A percentile compares a stretch with the other conserved stretches of the same genome.
phyloP scores from a whole-genome alignment of 2,888 invertebrate species.

The Torymus tubicola region DNA sequence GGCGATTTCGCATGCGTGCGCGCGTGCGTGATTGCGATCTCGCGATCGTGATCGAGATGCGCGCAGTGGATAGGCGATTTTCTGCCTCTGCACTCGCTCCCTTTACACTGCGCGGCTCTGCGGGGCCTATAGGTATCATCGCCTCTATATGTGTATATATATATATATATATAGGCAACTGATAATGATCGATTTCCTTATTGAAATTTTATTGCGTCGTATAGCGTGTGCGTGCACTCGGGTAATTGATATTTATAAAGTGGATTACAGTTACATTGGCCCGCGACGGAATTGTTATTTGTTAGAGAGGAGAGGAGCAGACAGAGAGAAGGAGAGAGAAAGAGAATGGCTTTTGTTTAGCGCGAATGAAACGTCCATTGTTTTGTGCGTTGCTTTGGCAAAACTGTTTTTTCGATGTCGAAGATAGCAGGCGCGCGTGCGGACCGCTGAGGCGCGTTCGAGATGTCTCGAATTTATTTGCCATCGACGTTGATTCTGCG shows the following conservation, averaged over 20 bases:
- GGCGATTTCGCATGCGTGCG: constrained; percentile 56
- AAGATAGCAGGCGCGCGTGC: neutral
- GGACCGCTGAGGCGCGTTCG: neutral
- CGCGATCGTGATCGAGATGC: constrained; percentile 55
- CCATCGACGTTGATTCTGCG: neutral
- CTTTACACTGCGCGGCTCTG: neutral
- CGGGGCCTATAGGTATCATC: neutral
- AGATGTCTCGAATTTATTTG: neutral
- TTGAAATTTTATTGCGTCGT: constrained; percentile 58
- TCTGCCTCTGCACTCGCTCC: constrained; percentile 28
- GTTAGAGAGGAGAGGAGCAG: neutral
- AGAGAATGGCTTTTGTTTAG: constrained; percentile 16
- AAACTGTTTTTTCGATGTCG: constrained; percentile 17
- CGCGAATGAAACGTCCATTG: neutral
- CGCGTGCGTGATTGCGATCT: constrained; percentile 54
- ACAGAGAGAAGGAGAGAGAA: no score
- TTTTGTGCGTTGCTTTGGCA: neutral
- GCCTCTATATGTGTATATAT: constrained; percentile 33
- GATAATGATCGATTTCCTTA: constrained; percentile 60
- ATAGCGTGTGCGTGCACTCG: neutral
- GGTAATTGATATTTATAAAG: constrained; percentile 57
- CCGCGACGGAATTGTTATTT: constrained; percentile 15
- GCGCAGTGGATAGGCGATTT: constrained; percentile 44
- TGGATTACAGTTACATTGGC: constrained; percentile 50
- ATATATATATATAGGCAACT: constrained; percentile 39